Conservation (phyloP, 2,888 invertebrate genomes). For the Nemurella pictetii region DNA sequence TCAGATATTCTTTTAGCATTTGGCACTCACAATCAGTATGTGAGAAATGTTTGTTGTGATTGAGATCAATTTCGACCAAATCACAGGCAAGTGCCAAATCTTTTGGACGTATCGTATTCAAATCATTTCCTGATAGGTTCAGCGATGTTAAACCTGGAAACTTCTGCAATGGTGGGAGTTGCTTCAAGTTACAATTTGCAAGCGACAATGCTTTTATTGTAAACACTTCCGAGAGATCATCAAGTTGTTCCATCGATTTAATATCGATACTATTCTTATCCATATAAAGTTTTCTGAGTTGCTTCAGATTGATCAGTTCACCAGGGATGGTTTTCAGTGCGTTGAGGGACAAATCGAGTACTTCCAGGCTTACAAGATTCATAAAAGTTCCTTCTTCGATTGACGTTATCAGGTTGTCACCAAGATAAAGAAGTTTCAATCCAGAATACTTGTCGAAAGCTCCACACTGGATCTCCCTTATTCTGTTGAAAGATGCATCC, state of each 20-base stretch:
- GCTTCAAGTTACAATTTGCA: constrained; percentile 61
- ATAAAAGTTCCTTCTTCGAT: constrained; percentile 60
- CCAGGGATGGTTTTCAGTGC: constrained; percentile 52
- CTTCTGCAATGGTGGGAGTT: constrained; percentile 63
- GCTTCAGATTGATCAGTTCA: constrained; percentile 54
- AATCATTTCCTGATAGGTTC: constrained; percentile 65
- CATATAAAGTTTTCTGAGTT: constrained; percentile 64
- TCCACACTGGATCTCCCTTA: constrained; percentile 57
- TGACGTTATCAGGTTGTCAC: constrained; percentile 60
- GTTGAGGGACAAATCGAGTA: constrained; percentile 61
- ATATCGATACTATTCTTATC: constrained; percentile 58
- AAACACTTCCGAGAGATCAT: constrained; percentile 55
- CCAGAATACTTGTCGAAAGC: constrained; percentile 58
- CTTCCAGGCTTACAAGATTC: constrained; percentile 56
- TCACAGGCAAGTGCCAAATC: constrained; percentile 66
- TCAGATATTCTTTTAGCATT: constrained; percentile 38
- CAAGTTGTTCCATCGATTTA: constrained; percentile 50
- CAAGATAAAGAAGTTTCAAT: constrained; percentile 59
- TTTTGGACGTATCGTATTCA: constrained; percentile 55
- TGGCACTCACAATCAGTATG: constrained; percentile 38
- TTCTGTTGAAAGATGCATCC: constrained; percentile 60
- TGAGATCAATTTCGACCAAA: constrained; percentile 60
- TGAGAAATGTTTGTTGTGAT: constrained; percentile 46
- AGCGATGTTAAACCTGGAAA: constrained; percentile 62
- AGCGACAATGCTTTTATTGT: constrained; percentile 60